Evolutionary conservation across 2,113 vertebrate genomes (phyloP), one percentile per base, ranked within the genome.

Genomic region (Mola mola): DNA sequence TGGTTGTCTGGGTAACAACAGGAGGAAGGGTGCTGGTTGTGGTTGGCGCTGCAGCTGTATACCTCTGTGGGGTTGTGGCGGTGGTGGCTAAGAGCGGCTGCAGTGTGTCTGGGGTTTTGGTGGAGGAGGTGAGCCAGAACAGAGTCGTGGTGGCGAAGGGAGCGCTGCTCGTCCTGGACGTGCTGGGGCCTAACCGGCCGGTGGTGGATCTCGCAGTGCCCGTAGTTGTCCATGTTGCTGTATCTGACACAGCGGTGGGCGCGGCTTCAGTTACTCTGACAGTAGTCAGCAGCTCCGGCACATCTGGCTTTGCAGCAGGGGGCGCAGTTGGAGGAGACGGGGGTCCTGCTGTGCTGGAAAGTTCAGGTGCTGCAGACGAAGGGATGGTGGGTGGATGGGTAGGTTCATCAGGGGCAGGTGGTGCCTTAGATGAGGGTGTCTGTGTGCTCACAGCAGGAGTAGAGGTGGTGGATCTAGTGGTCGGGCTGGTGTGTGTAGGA

Each of bases 251-350:
- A 38, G 49, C 52, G 1, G 71, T 37, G 20, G 64, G 6, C 1
- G 28, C 59, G 3, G 38, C 36, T 40, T 75, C 61, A 0, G 89
- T 78, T 34, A 78, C 79, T 55, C 33, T 73, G 28, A 55, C 25
- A 16, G 83, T 86, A 15, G 82, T 71, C 9, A 43, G 21, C 3
- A 56, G 64, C 70, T 72, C 67, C 37, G 56, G 49, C 36, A 72
- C 41, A 22, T 78, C 84, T 25, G 89, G 78, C 21, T 28, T 72
- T 17, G 81, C 65, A 55, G 57, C 4, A 33, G 72, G 29, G 4
- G 47, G 55, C 1, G 1, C 25, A 46, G 62, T 34, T 22, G 70
- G 41, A n/a, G 44, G 49, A 8, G 61, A 12, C 4, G 28, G 49
- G n/a, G 64, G 22, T 51, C n/a, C 38, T 26, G 44, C 8, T 48